Conservation (phyloP, 2,888 invertebrate genomes). For the Euplagia quadripunctaria region DNA sequence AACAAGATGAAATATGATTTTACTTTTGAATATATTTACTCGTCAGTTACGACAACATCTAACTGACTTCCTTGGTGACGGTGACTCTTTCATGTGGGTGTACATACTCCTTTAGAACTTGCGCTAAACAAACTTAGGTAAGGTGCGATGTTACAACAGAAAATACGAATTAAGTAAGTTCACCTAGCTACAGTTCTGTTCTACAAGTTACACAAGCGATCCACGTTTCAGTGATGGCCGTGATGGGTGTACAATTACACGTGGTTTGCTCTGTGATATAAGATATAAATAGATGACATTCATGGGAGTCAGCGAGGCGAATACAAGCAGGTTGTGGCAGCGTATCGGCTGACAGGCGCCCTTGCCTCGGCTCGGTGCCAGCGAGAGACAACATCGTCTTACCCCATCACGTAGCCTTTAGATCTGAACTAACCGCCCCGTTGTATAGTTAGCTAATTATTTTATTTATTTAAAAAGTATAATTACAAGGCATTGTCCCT, state of each 20-base stretch:
- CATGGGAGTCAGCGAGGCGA: slow-evolving; percentile 21
- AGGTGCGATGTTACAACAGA: no score
- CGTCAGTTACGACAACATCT: background rate
- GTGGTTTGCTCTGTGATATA: background rate
- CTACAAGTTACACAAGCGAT: background rate
- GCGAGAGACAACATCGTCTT: background rate
- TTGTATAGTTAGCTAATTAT: background rate
- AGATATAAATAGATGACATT: slow-evolving; percentile 19
- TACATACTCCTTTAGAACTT: background rate
- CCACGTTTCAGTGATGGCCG: background rate
- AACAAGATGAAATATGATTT: no score
- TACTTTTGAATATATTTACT: background rate
- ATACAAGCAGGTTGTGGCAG: slow-evolving; percentile 17
- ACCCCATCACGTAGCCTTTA: background rate
- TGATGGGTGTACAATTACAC: slow-evolving; percentile 9
- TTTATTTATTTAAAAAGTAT: background rate
- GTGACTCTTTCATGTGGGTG: background rate
- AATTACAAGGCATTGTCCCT: background rate
- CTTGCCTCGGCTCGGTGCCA: background rate
- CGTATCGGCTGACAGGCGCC: slow-evolving; percentile 13
- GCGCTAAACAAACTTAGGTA: background rate
- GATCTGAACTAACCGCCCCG: background rate
- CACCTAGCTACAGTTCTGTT: background rate
- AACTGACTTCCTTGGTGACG: background rate
- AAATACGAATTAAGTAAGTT: background rate